These are phyloP conservation scores for Colius striatus DNA, from an alignment of 2,113 vertebrate species.

Conservation along the genomic window DNA sequence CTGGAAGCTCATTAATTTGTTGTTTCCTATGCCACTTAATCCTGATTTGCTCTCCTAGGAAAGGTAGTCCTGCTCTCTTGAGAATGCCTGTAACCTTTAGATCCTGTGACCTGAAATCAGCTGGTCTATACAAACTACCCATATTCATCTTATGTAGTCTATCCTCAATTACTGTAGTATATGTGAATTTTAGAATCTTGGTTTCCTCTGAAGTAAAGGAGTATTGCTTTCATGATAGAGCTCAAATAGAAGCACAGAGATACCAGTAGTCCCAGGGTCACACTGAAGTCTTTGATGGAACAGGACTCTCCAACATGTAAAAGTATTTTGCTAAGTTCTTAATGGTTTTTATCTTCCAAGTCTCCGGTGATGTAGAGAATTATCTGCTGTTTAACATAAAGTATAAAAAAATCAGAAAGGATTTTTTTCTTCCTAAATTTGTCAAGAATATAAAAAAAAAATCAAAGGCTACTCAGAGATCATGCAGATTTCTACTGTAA, in stretches of 20 bases:
- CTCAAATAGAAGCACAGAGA: not conserved
- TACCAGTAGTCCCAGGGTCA: not conserved
- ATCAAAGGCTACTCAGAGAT: not conserved
- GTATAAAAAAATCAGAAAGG: not conserved
- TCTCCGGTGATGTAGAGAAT: not conserved
- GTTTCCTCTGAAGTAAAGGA: not conserved
- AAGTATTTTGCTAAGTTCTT: not conserved
- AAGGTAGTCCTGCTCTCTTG: not conserved
- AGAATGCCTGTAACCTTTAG: not conserved
- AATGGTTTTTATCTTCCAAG: not conserved
- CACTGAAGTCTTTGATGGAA: not conserved
- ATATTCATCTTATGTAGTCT: not conserved
- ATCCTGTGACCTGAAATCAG: not conserved
- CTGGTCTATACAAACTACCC: fast-evolving
- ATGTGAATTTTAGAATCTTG: not conserved
- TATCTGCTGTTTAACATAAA: not conserved
- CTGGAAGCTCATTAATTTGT: not conserved
- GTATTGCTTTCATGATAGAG: not conserved
- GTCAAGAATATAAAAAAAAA: not conserved
- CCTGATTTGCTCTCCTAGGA: not conserved
- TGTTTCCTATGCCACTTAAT: not conserved
- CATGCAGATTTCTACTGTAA: not conserved
- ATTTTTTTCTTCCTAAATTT: not conserved
- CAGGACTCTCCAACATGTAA: not conserved
- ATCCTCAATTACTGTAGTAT: fast-evolving